Evolutionary conservation across 2,888 invertebrate species (phyloP).

Genomic region (Biston stratarius): DNA sequence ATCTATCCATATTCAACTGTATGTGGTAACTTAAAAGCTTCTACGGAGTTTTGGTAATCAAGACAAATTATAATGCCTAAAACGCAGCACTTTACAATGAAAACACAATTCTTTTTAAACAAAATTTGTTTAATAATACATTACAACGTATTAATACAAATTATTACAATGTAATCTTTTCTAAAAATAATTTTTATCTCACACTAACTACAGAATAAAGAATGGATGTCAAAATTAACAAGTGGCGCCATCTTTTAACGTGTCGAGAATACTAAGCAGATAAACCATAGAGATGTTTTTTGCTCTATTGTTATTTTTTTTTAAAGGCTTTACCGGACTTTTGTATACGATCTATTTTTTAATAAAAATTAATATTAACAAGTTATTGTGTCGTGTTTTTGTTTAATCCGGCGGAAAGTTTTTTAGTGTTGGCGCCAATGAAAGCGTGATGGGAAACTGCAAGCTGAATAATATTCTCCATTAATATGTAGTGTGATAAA

Average conservation of each 20-base stretch:
- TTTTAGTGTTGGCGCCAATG: slow-evolving; percentile 63
- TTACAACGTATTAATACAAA: too few species aligned
- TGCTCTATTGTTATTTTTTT: slow-evolving; percentile 53
- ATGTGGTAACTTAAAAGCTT: too few species aligned
- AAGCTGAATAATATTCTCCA: neutral
- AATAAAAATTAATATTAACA: slow-evolving; percentile 59
- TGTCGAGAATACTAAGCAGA: slow-evolving; percentile 53
- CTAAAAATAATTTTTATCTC: neutral
- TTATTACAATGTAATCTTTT: too few species aligned
- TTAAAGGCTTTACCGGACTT: slow-evolving; percentile 34
- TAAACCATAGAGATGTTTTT: slow-evolving; percentile 51
- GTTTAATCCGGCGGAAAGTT: slow-evolving; percentile 65
- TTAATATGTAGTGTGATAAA: too few species aligned
- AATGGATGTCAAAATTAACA: slow-evolving; percentile 2
- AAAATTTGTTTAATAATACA: too few species aligned
- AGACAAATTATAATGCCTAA: too few species aligned
- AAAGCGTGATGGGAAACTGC: slow-evolving; percentile 54
- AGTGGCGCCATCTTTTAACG: slow-evolving; percentile 54
- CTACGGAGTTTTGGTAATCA: too few species aligned
- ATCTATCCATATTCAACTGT: too few species aligned
- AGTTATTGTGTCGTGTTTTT: slow-evolving; percentile 64
- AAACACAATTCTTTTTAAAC: too few species aligned
- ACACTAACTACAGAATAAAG: neutral
- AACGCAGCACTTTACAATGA: too few species aligned
- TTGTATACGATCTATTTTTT: slow-evolving; percentile 49